Evolutionary conservation across 92 coral and sea anemone species (phyloP).

Genomic region (Palythoa caribaeorum): DNA sequence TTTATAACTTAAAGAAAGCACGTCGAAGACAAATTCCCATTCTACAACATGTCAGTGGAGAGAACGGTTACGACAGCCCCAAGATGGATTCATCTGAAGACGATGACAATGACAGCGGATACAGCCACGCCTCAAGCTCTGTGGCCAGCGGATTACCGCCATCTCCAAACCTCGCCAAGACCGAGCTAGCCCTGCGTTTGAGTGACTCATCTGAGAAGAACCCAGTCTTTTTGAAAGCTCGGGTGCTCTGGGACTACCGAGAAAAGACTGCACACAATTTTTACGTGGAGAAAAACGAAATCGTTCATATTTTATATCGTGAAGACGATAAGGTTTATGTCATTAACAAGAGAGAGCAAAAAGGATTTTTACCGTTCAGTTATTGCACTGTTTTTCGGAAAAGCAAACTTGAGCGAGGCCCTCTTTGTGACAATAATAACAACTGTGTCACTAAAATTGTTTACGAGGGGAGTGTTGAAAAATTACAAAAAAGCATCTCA

Average conservation of each 20-base stretch:
- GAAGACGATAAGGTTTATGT: conserved; percentile 73
- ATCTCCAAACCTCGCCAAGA: conserved; percentile 74
- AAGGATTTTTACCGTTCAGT: conserved; percentile 83
- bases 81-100: conserved; percentile 61
- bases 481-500: conserved; percentile 14
- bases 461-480: not conserved
- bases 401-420: conserved; percentile 39
- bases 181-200: conserved; percentile 73
- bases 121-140: conserved; percentile 73
- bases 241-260: conserved; percentile 74
- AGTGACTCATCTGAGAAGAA: conserved; percentile 58
- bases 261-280: conserved; percentile 48
- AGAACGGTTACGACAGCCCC: conserved; percentile 47
- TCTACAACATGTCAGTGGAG: conserved; percentile 55
- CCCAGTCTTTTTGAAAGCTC: conserved; percentile 74
- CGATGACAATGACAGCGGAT: conserved; percentile 86
- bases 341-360: conserved; percentile 51
- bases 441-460: not conserved
- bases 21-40: conserved; percentile 70
- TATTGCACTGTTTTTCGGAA: conserved; percentile 79
- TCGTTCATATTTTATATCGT: conserved; percentile 69
- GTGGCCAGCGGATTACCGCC: conserved; percentile 57
- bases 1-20: conserved; percentile 80
- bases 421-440: not conserved
- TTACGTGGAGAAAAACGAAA: conserved; percentile 73